phyloP scores from a whole-genome alignment of 1,140 invertebrate genomes.

The Caenorhabditis inopinata region DNA sequence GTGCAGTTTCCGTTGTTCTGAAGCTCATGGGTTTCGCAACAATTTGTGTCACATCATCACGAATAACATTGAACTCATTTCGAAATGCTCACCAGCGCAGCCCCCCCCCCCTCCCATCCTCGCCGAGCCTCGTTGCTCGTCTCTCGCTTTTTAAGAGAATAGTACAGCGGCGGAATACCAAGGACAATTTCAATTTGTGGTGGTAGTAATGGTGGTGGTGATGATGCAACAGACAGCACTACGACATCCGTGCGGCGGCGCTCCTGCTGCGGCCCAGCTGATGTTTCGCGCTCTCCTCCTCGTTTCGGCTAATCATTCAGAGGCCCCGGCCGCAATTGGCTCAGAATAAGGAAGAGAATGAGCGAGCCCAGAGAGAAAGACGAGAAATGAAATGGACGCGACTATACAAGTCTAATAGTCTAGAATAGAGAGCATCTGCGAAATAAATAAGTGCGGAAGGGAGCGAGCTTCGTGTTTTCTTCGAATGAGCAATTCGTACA shows the following conservation, averaged over 20 bases:
- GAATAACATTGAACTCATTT: neutral
- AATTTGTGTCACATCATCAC: too few species aligned
- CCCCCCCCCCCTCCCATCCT: too few species aligned
- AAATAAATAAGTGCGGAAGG: neutral
- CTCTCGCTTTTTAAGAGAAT: neutral
- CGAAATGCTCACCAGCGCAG: neutral
- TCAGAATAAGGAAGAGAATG: neutral
- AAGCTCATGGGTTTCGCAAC: too few species aligned
- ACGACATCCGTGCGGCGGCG: too few species aligned
- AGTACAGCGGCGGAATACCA: too few species aligned
- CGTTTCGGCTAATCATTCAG: neutral
- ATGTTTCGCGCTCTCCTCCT: neutral
- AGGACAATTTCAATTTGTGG: neutral
- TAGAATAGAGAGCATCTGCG: neutral
- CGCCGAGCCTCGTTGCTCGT: too few species aligned
- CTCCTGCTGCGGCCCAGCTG: neutral
- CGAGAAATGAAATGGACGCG: neutral
- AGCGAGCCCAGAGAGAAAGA: neutral
- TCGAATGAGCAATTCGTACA: too few species aligned
- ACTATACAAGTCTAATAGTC: neutral
- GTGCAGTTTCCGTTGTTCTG: too few species aligned
- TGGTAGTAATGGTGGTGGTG: neutral
- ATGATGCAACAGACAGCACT: neutral
- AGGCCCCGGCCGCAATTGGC: neutral
- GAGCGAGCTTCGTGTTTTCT: neutral